Percentiles rank a stretch among this genome's conserved stretches.
These are phyloP conservation scores for Malthinus seriepunctatus DNA, from an alignment of 2,888 invertebrate genomes.

Conservation along the genomic window DNA sequence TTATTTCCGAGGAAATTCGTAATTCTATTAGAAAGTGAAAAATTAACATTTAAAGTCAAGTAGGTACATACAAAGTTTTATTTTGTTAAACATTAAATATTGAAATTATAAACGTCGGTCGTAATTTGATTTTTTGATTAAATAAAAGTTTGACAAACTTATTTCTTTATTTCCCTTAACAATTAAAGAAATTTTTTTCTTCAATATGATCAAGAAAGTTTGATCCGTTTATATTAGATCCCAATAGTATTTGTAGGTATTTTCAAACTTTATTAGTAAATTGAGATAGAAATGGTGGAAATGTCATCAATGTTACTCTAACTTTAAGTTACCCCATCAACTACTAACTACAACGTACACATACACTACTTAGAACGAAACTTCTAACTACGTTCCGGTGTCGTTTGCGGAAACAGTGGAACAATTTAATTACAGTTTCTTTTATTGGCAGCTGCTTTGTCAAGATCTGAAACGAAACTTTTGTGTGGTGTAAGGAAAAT, in stretches of 20 bases:
- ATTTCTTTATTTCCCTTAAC: too few relatives aligned
- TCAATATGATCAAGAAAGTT: background rate
- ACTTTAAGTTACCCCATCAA: conserved; percentile 22
- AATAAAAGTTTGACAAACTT: too few relatives aligned
- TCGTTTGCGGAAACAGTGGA: conserved; percentile 33
- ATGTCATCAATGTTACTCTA: conserved; percentile 29
- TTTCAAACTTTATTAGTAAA: conserved; percentile 23
- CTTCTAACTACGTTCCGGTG: conserved; percentile 31
- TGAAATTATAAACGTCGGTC: too few relatives aligned
- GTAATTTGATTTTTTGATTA: too few relatives aligned
- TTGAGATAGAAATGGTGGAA: conserved; percentile 18
- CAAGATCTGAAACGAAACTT: conserved; percentile 8
- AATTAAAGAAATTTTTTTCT: too few relatives aligned
- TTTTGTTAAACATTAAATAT: too few relatives aligned
- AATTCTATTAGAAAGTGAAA: too few relatives aligned
- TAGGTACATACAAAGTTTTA: too few relatives aligned
- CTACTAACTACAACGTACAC: conserved; percentile 27
- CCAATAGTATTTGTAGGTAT: conserved; percentile 12
- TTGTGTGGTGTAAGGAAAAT: background rate
- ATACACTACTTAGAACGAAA: conserved; percentile 25
- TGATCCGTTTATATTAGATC: background rate
- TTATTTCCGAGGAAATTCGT: too few relatives aligned
- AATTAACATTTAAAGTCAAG: too few relatives aligned
- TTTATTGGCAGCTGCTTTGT: conserved; percentile 30
- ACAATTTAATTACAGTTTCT: conserved; percentile 38